Conservation (phyloP, 2,113 vertebrate species). For the Hippocampus guttulatus region DNA sequence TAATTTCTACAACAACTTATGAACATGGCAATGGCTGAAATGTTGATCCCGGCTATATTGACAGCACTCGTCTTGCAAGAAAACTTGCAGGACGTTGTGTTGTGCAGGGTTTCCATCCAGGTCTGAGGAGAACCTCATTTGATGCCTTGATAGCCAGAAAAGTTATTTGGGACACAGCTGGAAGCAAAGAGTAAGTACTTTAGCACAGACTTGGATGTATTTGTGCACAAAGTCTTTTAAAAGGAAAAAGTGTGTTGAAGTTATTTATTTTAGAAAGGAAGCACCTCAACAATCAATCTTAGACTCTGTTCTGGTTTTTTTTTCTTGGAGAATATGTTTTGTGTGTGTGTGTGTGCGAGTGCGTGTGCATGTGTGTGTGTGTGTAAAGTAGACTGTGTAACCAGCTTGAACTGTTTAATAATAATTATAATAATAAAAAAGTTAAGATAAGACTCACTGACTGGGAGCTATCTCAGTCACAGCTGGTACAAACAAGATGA, state of each 20-base stretch:
- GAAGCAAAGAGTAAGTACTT: slow-evolving; percentile 49
- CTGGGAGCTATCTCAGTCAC: background rate
- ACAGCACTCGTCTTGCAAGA: slow-evolving; percentile 7
- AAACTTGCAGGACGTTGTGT: slow-evolving; percentile 5
- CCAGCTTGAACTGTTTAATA: slow-evolving; percentile 11
- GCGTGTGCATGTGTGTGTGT: slow-evolving; percentile 16
- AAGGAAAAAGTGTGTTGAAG: slow-evolving; percentile 34
- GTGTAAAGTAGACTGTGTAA: slow-evolving; percentile 22
- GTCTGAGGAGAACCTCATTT: slow-evolving; percentile 29
- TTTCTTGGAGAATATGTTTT: slow-evolving; percentile 5
- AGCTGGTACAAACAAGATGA: background rate
- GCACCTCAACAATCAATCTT: slow-evolving; percentile 21
- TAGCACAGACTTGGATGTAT: slow-evolving; percentile 37
- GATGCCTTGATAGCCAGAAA: slow-evolving; percentile 38
- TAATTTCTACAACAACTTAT: background rate
- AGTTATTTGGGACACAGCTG: slow-evolving; percentile 37
- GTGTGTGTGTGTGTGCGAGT: no score
- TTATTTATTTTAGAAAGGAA: slow-evolving; percentile 44
- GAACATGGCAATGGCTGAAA: slow-evolving; percentile 1
- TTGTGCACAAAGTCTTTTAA: slow-evolving; percentile 11
- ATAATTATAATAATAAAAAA: no score
- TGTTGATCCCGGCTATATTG: slow-evolving; percentile 11
- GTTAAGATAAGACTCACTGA: background rate
- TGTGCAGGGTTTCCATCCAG: slow-evolving; percentile 6
- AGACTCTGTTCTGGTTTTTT: slow-evolving; percentile 22